Conservation (phyloP, 2,888 invertebrate genomes). For the Cheilosia soror region DNA sequence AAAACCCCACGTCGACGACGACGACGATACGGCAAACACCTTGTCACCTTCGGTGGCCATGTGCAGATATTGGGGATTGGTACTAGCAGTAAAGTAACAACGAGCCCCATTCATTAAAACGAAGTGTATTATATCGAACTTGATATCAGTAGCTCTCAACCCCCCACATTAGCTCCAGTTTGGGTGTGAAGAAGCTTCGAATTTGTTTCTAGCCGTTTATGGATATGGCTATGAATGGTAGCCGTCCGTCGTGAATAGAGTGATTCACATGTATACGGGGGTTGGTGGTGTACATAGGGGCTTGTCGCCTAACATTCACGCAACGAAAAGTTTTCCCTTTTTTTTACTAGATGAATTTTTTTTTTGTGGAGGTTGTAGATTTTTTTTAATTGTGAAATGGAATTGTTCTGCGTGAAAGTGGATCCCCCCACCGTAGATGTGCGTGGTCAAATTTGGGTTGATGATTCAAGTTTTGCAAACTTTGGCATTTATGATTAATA, state of each 20-base stretch:
- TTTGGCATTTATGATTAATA: too few relatives aligned
- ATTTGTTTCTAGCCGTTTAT: constrained; percentile 18
- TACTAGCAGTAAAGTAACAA: constrained; percentile 46
- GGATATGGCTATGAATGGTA: constrained; percentile 15
- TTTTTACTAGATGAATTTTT: constrained; percentile 3
- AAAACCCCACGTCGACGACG: not conserved
- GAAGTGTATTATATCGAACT: constrained; percentile 25
- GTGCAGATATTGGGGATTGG: constrained; percentile 60
- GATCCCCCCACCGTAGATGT: not conserved
- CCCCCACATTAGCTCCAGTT: constrained; percentile 21
- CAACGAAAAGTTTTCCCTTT: constrained; percentile 35
- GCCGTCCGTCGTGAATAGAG: not conserved
- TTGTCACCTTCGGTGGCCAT: constrained; percentile 57
- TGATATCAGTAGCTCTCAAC: constrained; percentile 3
- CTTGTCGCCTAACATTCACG: constrained; percentile 17
- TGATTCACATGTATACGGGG: constrained; percentile 29
- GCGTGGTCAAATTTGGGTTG: not conserved
- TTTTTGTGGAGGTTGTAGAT: not conserved
- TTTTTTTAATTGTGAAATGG: constrained; percentile 9
- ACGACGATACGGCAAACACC: constrained; percentile 25
- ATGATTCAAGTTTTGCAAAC: constrained; percentile 15
- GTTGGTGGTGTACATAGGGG: constrained; percentile 14
- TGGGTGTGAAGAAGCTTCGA: constrained; percentile 2
- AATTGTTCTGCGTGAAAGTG: not conserved
- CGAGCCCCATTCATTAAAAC: constrained; percentile 53